These are phyloP conservation scores for Eulemur macaco DNA, from an alignment of 2,113 vertebrate species.

Conservation along the genomic window DNA sequence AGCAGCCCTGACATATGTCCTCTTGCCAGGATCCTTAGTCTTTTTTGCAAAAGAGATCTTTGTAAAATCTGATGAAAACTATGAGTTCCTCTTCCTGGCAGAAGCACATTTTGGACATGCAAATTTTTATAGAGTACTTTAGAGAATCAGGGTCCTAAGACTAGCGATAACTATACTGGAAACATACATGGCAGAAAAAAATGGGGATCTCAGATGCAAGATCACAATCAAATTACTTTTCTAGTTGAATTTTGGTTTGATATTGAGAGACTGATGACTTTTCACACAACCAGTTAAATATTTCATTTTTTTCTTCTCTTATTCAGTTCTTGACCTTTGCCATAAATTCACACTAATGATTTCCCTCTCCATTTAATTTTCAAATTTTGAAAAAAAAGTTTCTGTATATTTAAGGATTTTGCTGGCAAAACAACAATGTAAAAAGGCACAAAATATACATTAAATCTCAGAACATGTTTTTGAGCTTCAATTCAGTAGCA, in stretches of 20 bases:
- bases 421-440: background rate
- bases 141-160: background rate
- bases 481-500: background rate
- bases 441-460: background rate
- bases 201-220: background rate
- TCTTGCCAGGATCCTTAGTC: background rate
- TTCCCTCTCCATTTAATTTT: background rate
- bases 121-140: background rate
- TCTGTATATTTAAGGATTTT: background rate
- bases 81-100: background rate
- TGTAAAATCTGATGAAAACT: background rate
- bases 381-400: background rate
- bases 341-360: background rate
- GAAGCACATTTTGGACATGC: background rate
- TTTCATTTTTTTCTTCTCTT: background rate
- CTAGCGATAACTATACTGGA: background rate
- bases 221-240: background rate
- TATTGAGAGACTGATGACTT: background rate
- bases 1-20: background rate
- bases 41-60: background rate
- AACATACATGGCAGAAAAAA: background rate
- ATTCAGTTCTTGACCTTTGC: background rate
- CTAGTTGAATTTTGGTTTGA: background rate
- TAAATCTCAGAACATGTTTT: background rate
- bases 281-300: background rate